phyloP scores from a whole-genome alignment of 2,113 vertebrate species.

The Chloropsis hardwickii region DNA sequence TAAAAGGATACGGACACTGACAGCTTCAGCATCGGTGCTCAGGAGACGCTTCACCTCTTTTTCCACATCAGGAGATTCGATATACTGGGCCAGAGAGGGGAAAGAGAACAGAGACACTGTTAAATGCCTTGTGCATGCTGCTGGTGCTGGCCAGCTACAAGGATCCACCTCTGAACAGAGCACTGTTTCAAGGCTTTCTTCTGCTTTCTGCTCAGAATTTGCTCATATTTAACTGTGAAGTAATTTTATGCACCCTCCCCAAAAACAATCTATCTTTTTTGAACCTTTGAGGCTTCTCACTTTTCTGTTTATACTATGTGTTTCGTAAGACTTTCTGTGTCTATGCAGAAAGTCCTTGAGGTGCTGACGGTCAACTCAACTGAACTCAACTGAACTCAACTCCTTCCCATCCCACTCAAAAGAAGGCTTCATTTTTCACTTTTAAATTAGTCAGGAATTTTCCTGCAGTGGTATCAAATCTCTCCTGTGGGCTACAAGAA shows the following conservation, averaged over 20 bases:
- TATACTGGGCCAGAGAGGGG: conserved; percentile 71
- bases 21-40: conserved; percentile 89
- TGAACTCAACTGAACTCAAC: background rate
- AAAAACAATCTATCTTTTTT: background rate
- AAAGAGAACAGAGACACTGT: background rate
- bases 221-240: background rate
- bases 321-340: background rate
- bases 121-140: background rate
- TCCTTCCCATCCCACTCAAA: background rate
- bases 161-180: background rate
- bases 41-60: conserved; percentile 94
- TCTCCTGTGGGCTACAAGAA: background rate
- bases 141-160: background rate
- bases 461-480: background rate
- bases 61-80: conserved; percentile 90
- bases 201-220: background rate
- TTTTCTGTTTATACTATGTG: background rate
- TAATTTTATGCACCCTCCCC: background rate
- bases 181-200: background rate
- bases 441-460: background rate
- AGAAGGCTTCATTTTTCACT: background rate
- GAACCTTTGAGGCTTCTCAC: background rate
- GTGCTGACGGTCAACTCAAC: background rate
- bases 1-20: conserved; percentile 92
- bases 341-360: background rate